Percentiles rank a stretch among this genome's conserved stretches.
These are phyloP conservation scores for Limnothrissa miodon DNA, from an alignment of 2,113 vertebrate genomes.

Conservation along the genomic window DNA sequence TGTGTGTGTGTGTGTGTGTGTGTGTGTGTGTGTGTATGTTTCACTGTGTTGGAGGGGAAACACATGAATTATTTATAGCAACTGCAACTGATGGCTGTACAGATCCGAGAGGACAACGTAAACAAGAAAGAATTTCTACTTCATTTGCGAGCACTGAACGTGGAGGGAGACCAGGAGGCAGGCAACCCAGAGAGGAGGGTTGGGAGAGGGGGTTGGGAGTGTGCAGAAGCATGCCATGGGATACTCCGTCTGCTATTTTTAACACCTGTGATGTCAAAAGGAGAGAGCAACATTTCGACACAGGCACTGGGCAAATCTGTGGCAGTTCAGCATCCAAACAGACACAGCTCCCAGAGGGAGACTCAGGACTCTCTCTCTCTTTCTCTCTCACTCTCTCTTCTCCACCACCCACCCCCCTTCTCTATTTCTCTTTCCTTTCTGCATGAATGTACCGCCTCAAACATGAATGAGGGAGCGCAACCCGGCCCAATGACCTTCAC, in stretches of 20 bases:
- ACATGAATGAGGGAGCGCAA: constrained; percentile 31
- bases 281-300: constrained; percentile 33
- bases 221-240: constrained; percentile 58
- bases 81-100: constrained; percentile 57
- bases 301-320: constrained; percentile 37
- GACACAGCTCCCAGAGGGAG: constrained; percentile 34
- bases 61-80: constrained; percentile 66
- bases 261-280: constrained; percentile 70
- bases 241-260: constrained; percentile 68
- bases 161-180: constrained; percentile 36
- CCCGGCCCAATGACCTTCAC: constrained; percentile 26
- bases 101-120: constrained; percentile 58
- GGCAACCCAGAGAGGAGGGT: not conserved
- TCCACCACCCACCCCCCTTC: not conserved
- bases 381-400: constrained; percentile 1
- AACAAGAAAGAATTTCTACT: constrained; percentile 65
- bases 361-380: constrained; percentile 3
- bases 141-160: constrained; percentile 55
- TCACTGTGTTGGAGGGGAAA: constrained; percentile 34
- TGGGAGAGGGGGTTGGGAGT: constrained; percentile 23
- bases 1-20: constrained; percentile 13
- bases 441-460: constrained; percentile 4
- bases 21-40: constrained; percentile 8
- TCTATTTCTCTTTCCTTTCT: constrained; percentile 2
- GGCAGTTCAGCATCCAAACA: constrained; percentile 36